These are phyloP conservation scores for Archocentrus centrarchus DNA, from an alignment of 2,113 vertebrate genomes.

Conservation along the genomic window DNA sequence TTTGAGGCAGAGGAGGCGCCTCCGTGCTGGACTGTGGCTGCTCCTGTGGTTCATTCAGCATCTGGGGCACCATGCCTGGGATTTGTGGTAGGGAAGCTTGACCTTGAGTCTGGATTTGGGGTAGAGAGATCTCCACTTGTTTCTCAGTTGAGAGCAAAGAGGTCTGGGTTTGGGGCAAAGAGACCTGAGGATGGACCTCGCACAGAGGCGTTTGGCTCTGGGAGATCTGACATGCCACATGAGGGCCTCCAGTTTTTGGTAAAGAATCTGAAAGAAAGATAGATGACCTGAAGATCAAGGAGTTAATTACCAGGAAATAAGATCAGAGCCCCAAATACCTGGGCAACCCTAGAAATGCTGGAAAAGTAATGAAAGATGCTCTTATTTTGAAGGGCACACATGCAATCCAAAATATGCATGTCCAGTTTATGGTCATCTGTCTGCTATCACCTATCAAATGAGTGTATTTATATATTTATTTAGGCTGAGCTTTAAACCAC, in stretches of 20 bases:
- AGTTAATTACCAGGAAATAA: too few species aligned
- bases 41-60: background rate
- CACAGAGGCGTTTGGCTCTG: background rate
- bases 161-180: background rate
- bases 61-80: slow-evolving; percentile 62
- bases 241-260: background rate
- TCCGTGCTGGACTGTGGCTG: background rate
- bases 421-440: background rate
- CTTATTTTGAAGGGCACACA: background rate
- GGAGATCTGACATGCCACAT: background rate
- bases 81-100: background rate
- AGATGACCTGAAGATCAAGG: background rate
- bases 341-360: accelerated
- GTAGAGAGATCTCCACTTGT: background rate
- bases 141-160: background rate
- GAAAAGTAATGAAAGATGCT: background rate
- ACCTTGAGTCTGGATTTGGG: background rate
- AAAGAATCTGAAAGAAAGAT: slow-evolving; percentile 22
- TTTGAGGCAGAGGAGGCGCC: background rate
- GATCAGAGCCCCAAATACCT: background rate
- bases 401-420: background rate
- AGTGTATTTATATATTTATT: background rate
- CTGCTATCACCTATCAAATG: background rate
- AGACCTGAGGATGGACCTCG: background rate
- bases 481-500: too few species aligned